Percentiles rank a stretch among this genome's conserved stretches.
phyloP scores from a whole-genome alignment of 1,140 invertebrate genomes.

The Samia ricini region DNA sequence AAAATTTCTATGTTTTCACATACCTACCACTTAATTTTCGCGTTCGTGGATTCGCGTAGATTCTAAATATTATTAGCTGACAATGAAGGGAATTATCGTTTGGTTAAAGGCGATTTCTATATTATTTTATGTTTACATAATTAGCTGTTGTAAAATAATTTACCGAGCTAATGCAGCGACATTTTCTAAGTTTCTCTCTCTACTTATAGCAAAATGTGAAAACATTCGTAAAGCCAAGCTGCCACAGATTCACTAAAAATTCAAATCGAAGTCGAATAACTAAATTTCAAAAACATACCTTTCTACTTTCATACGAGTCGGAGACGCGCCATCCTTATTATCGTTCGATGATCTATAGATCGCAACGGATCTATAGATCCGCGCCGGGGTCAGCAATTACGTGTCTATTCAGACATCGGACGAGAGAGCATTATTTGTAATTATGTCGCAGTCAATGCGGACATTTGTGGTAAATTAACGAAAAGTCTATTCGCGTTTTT shows the following conservation, averaged over 20 bases:
- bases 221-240: not conserved
- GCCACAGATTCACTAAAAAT: not conserved
- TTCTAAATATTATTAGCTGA: too few species aligned
- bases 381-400: constrained; percentile 4
- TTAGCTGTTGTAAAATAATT: too few species aligned
- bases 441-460: constrained; percentile 1
- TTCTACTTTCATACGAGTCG: not conserved
- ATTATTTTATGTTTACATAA: too few species aligned
- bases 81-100: too few species aligned
- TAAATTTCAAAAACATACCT: not conserved
- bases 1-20: too few species aligned
- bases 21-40: too few species aligned
- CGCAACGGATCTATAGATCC: not conserved
- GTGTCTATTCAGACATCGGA: constrained; percentile 4
- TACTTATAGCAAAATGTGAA: not conserved
- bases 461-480: not conserved
- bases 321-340: not conserved
- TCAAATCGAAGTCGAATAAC: not conserved
- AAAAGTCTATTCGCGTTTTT: not conserved
- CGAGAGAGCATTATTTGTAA: not conserved
- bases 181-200: not conserved
- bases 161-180: too few species aligned
- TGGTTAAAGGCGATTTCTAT: too few species aligned
- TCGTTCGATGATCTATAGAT: not conserved
- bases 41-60: too few species aligned